A percentile compares a stretch with the other conserved stretches of the same genome.
phyloP scores from a whole-genome alignment of 2,113 vertebrate species.

The Pongo abelii region DNA sequence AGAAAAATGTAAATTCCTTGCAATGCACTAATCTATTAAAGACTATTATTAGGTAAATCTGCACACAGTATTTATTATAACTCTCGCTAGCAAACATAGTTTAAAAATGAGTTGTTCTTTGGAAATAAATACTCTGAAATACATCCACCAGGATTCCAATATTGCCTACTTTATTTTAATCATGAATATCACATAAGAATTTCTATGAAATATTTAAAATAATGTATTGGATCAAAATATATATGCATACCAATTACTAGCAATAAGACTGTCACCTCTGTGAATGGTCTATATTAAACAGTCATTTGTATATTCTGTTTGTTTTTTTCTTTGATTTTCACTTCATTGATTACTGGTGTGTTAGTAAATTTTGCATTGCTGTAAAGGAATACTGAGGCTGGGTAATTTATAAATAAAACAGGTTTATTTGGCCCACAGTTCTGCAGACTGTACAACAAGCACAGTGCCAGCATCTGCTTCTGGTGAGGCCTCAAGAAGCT shows the following conservation, averaged over 20 bases:
- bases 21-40: not conserved
- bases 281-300: not conserved
- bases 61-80: not conserved
- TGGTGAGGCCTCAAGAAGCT: no score
- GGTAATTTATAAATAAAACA: no score
- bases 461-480: no score
- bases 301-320: not conserved
- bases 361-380: no score
- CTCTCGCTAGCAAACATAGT: not conserved
- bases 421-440: no score
- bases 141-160: not conserved
- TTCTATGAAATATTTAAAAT: not conserved
- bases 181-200: not conserved
- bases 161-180: not conserved
- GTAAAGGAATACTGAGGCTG: no score
- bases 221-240: not conserved
- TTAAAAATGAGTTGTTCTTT: not conserved
- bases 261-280: not conserved
- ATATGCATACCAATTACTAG: not conserved
- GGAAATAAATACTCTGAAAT: not conserved
- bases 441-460: no score
- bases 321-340: not conserved
- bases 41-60: not conserved
- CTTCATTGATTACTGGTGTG: not conserved
- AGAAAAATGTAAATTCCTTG: not conserved